phyloP scores from a whole-genome alignment of 2,797 vertebrate genomes.

The Picus viridis region DNA sequence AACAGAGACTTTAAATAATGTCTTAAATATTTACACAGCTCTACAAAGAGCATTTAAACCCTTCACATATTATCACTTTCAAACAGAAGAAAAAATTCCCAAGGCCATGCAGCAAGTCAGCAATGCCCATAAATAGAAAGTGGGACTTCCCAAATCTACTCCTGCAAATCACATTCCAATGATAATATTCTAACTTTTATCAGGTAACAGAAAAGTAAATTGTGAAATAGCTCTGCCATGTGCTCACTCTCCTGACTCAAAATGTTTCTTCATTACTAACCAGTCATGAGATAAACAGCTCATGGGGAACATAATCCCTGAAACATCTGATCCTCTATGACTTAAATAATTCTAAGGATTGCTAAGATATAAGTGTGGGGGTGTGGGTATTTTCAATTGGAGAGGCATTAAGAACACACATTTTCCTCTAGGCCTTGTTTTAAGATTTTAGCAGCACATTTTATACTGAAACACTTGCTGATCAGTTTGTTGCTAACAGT shows the following conservation, averaged over 20 bases:
- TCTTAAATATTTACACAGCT: not conserved
- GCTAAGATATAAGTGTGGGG: not conserved
- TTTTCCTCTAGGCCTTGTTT: not conserved
- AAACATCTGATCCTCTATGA: not conserved
- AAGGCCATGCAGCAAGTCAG: not conserved
- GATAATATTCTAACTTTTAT: not conserved
- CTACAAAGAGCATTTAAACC: not conserved
- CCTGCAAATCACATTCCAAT: not conserved
- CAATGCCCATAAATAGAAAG: not conserved
- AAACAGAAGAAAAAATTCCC: not conserved
- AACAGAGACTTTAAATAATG: not conserved
- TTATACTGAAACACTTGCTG: not conserved
- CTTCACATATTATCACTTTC: not conserved
- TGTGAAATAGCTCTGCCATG: not conserved
- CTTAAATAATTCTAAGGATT: conserved; percentile 19
- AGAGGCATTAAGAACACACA: not conserved
- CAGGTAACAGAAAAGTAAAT: not conserved
- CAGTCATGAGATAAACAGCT: conserved; percentile 15
- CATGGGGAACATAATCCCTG: not conserved
- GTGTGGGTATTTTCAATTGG: not conserved
- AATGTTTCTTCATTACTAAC: not conserved
- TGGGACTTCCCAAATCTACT: not conserved
- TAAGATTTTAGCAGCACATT: not conserved
- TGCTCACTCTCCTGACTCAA: not conserved
- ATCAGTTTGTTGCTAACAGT: not conserved